Evolutionary conservation across 2,113 vertebrate species (phyloP).

Genomic region (Megalops atlanticus): DNA sequence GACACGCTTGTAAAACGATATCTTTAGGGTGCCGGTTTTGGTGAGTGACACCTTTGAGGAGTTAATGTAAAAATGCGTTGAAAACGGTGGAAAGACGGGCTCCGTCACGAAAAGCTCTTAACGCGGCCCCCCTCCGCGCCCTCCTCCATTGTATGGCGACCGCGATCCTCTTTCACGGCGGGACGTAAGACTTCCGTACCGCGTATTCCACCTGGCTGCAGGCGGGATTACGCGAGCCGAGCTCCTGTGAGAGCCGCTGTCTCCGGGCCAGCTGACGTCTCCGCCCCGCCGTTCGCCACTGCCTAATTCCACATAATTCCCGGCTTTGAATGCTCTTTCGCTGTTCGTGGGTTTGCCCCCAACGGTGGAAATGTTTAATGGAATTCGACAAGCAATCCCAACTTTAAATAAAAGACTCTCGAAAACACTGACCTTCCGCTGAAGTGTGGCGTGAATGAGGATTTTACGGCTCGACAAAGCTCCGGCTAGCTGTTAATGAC

Average conservation of each 20-base stretch:
- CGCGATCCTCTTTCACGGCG: slow-evolving; percentile 23
- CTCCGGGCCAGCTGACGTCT: slow-evolving; percentile 17
- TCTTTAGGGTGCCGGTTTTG: background rate
- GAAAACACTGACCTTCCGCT: no score
- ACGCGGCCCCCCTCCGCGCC: background rate
- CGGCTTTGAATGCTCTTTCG: background rate
- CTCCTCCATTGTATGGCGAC: slow-evolving; percentile 18
- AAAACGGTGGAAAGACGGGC: background rate
- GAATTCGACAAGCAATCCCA: background rate
- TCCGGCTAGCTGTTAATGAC: no score
- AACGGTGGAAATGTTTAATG: background rate
- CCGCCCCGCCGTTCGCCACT: background rate
- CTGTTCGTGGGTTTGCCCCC: background rate
- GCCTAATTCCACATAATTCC: background rate
- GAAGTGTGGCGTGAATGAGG: no score
- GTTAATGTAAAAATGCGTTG: slow-evolving; percentile 19
- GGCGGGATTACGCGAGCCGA: slow-evolving; percentile 36
- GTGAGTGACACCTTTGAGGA: slow-evolving; percentile 28
- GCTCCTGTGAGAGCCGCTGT: slow-evolving; percentile 22
- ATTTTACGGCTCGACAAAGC: no score
- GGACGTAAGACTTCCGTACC: slow-evolving; percentile 47
- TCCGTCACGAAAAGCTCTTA: slow-evolving; percentile 29
- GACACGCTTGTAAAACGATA: background rate
- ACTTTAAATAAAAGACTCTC: no score
- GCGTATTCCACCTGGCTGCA: slow-evolving; percentile 37